Evolutionary conservation across 2,888 invertebrate species (phyloP).

Genomic region (Eucriotettix oculatus): DNA sequence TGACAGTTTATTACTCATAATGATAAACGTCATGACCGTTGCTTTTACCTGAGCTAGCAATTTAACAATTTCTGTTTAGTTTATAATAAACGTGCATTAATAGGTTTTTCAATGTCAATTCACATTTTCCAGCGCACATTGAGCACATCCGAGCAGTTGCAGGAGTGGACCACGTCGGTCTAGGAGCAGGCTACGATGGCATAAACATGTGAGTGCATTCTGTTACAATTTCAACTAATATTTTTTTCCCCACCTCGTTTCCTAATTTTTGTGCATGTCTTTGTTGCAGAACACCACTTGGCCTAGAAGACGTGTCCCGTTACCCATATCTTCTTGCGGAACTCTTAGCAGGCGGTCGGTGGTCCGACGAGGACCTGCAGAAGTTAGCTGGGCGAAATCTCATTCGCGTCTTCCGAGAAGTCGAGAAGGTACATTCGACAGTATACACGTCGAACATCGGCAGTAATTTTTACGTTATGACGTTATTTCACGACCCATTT

Average conservation of each 20-base stretch:
- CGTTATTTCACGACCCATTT: background rate
- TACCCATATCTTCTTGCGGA: conserved; percentile 38
- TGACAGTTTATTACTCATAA: too few species aligned
- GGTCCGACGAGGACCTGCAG: conserved; percentile 34
- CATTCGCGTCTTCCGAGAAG: conserved; percentile 33
- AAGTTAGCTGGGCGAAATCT: conserved; percentile 38
- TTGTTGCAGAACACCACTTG: conserved; percentile 29
- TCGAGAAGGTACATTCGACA: conserved; percentile 27
- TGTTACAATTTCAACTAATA: too few species aligned
- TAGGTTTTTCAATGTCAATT: background rate
- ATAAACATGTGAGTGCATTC: conserved; percentile 22
- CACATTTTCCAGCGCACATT: conserved; percentile 20
- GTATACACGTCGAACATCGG: too few species aligned
- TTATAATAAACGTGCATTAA: too few species aligned
- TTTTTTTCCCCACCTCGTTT: too few species aligned
- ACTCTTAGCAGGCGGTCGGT: conserved; percentile 29
- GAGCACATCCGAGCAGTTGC: conserved; percentile 22
- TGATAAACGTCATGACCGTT: too few species aligned
- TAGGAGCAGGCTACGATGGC: conserved; percentile 25
- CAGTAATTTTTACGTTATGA: too few species aligned
- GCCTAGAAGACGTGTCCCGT: conserved; percentile 38
- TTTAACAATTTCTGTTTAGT: too few species aligned
- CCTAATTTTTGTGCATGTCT: background rate
- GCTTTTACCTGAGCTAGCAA: too few species aligned
- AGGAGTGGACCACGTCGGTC: conserved; percentile 23